Evolutionary conservation across 1,140 invertebrate genomes (phyloP).

Genomic region (Chrysomallon squamiferum): DNA sequence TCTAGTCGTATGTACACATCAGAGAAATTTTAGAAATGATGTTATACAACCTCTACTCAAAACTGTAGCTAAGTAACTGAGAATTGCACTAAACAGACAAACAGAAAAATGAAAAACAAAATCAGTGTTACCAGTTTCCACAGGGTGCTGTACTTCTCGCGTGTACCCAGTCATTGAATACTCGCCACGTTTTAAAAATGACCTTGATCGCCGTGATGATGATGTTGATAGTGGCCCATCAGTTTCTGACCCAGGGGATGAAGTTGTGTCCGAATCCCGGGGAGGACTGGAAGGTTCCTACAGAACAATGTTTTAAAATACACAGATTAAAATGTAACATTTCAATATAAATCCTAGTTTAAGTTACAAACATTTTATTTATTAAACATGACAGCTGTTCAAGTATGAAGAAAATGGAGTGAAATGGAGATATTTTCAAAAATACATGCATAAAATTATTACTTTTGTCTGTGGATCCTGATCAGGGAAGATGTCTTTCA

Average conservation of each 20-base stretch:
- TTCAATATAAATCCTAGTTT: background rate
- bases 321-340: conserved; percentile 15
- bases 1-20: too few relatives aligned
- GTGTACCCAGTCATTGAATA: background rate
- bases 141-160: background rate
- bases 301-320: background rate
- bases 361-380: too few relatives aligned
- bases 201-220: too few relatives aligned
- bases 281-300: background rate
- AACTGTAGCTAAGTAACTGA: too few relatives aligned
- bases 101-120: too few relatives aligned
- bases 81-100: too few relatives aligned
- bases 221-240: background rate
- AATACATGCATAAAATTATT: too few relatives aligned
- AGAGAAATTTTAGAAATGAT: too few relatives aligned
- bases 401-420: too few relatives aligned
- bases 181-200: background rate
- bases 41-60: too few relatives aligned
- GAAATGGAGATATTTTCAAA: too few relatives aligned
- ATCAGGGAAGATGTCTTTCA: conserved; percentile 50
- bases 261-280: background rate
- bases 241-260: background rate
- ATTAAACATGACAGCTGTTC: too few relatives aligned
- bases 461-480: background rate
- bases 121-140: background rate